phyloP scores from a whole-genome alignment of 1,140 invertebrate species.

The Apis laboriosa region DNA sequence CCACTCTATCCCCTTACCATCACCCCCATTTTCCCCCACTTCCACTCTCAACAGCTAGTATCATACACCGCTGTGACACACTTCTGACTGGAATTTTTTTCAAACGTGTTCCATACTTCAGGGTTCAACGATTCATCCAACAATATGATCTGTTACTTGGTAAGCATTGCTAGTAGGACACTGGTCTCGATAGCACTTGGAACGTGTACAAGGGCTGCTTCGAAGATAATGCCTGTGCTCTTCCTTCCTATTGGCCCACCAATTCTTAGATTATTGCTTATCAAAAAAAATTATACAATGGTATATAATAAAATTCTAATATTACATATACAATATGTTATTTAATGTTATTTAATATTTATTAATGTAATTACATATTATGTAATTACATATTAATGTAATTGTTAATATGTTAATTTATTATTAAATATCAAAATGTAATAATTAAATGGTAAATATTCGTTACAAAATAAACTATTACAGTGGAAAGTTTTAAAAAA shows the following conservation, averaged over 20 bases:
- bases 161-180: conserved; percentile 61
- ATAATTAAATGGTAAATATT: not conserved
- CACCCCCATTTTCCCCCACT: conserved; percentile 20
- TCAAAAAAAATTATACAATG: not conserved
- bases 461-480: not conserved
- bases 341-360: no score
- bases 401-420: no score
- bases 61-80: conserved; percentile 54
- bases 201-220: conserved; percentile 41
- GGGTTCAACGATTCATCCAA: conserved; percentile 64
- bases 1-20: conserved; percentile 17
- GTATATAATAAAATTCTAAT: no score
- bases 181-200: conserved; percentile 56
- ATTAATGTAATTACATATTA: no score
- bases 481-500: not conserved
- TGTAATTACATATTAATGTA: no score
- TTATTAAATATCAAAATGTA: no score
- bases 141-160: conserved; percentile 46
- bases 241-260: not conserved
- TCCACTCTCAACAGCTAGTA: conserved; percentile 20
- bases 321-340: no score
- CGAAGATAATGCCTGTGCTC: not conserved
- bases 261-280: not conserved
- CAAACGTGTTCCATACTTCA: conserved; percentile 47
- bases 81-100: conserved; percentile 53